Conservation (phyloP, 2,797 vertebrate species). For the Paratrypauchen microcephalus region DNA sequence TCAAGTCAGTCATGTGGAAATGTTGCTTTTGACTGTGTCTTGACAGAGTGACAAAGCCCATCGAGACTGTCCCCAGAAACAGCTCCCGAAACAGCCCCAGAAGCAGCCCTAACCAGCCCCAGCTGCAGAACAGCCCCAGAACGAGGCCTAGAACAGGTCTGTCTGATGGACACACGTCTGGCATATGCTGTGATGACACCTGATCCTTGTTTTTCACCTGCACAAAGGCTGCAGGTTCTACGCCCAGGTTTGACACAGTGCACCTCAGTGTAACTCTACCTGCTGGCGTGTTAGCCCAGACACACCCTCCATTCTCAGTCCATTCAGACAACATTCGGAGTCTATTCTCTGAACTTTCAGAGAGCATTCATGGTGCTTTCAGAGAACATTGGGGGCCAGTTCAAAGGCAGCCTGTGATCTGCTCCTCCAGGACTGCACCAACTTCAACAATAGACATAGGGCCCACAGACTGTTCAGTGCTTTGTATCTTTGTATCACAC, state of each 20-base stretch:
- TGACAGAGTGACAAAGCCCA: not conserved
- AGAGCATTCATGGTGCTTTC: not conserved
- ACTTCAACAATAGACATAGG: not conserved
- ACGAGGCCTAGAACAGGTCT: slow-evolving; percentile 32
- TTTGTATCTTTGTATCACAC: too few relatives aligned
- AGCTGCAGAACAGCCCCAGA: not conserved
- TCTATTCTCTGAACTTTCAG: not conserved
- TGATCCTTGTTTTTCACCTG: slow-evolving; percentile 74
- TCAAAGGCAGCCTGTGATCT: slow-evolving; percentile 2
- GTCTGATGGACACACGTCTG: slow-evolving; percentile 66
- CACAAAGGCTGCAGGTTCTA: slow-evolving; percentile 50
- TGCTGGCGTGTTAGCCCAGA: slow-evolving; percentile 11
- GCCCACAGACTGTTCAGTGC: not conserved
- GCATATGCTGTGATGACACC: slow-evolving; percentile 77
- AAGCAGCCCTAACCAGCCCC: too few relatives aligned
- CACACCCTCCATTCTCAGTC: slow-evolving; percentile 31
- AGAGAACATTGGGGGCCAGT: not conserved
- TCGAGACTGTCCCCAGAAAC: not conserved
- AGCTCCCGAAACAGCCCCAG: too few relatives aligned
- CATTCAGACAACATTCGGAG: not conserved
- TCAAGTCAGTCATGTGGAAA: not conserved
- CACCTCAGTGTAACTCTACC: slow-evolving; percentile 12
- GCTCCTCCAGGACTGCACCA: not conserved
- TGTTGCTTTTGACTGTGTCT: not conserved
- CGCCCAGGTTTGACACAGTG: slow-evolving; percentile 49